phyloP scores from a whole-genome alignment of 2,113 vertebrate species.

The Calidris pygmaea region DNA sequence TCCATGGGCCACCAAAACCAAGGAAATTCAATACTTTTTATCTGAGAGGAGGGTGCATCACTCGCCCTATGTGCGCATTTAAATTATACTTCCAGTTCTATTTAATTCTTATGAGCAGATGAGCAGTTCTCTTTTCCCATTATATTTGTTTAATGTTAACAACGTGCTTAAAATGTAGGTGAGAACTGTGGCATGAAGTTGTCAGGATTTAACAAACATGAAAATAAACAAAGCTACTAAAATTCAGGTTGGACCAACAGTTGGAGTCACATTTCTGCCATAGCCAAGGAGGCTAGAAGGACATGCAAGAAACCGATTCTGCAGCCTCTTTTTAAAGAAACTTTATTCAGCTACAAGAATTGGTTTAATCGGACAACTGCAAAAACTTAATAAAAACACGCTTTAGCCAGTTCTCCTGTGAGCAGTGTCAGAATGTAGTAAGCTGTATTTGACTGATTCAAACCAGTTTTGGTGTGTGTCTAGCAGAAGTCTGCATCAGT shows the following conservation, averaged over 20 bases:
- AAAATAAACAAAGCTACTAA: neutral
- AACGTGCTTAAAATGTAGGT: neutral
- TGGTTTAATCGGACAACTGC: neutral
- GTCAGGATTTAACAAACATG: neutral
- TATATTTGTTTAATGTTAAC: neutral
- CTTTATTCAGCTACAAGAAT: neutral
- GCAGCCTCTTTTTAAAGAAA: neutral
- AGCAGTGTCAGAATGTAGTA: fast-evolving
- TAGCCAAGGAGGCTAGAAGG: neutral
- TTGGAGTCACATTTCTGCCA: neutral
- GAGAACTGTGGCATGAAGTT: neutral
- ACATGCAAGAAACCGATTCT: neutral
- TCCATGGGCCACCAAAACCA: fast-evolving
- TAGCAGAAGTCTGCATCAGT: neutral
- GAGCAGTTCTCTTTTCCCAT: neutral
- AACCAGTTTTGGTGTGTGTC: no score
- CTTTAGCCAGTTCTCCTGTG: neutral
- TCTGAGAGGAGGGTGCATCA: neutral
- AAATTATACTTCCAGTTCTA: neutral
- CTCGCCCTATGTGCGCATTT: neutral
- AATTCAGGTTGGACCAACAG: neutral
- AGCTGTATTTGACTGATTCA: neutral
- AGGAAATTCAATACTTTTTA: neutral
- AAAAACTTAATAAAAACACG: neutral
- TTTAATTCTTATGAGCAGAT: neutral